These are phyloP conservation scores for Petrocephalus schoutedeni DNA, from an alignment of 2,797 vertebrate genomes.

Conservation along the genomic window DNA sequence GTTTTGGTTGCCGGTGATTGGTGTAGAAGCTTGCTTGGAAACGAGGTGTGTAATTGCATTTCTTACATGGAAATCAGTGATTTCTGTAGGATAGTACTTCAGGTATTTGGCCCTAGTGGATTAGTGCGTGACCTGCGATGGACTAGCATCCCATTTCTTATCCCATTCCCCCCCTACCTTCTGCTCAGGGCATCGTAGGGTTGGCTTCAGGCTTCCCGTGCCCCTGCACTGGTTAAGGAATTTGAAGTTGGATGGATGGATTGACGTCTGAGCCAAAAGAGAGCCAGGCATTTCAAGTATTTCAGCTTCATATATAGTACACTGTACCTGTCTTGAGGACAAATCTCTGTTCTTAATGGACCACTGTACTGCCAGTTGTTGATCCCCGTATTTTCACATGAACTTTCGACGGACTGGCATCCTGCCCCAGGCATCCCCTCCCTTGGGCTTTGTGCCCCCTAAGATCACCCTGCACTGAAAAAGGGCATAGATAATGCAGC, in stretches of 20 bases:
- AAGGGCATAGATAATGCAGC: not conserved
- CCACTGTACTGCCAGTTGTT: not conserved
- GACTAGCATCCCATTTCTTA: not conserved
- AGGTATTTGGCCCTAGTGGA: not conserved
- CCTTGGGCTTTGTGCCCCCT: not conserved
- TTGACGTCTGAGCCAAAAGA: not conserved
- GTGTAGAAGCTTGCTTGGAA: not conserved
- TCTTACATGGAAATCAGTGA: not conserved
- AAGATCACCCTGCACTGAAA: not conserved
- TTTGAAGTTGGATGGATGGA: not conserved
- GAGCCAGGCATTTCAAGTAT: not conserved
- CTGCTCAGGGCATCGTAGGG: too few species aligned
- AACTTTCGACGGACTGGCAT: not conserved
- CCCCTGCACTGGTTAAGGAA: not conserved
- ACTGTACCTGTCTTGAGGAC: not conserved
- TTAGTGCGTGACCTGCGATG: not conserved
- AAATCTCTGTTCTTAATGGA: not conserved
- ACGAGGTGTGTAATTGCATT: not conserved
- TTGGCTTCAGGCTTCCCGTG: not conserved
- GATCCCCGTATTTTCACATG: not conserved
- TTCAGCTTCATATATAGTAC: not conserved
- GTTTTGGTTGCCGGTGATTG: not conserved
- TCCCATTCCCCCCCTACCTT: not conserved
- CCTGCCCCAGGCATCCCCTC: not conserved
- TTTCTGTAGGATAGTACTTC: not conserved